Conservation (phyloP, 2,113 vertebrate genomes). For the Thamnaconus septentrionalis region DNA sequence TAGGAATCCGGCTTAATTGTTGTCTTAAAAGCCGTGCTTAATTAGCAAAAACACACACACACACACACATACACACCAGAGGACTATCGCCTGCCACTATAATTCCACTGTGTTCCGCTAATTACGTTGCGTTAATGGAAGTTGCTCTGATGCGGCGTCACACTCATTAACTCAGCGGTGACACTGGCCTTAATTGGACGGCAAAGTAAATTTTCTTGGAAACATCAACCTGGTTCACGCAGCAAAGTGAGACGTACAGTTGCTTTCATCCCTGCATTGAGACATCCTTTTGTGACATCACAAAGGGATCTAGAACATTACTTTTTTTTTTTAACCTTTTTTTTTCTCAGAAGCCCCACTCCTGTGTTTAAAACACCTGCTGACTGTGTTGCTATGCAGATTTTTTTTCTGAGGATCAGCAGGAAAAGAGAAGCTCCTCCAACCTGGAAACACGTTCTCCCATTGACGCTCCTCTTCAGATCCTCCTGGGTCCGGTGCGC, state of each 20-base stretch:
- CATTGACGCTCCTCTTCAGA: slow-evolving; percentile 47
- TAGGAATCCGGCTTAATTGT: slow-evolving; percentile 66
- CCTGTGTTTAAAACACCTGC: too few species aligned
- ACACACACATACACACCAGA: slow-evolving; percentile 37
- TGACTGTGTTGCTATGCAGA: too few species aligned
- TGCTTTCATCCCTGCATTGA: too few species aligned
- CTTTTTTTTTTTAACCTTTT: too few species aligned
- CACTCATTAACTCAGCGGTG: slow-evolving; percentile 70
- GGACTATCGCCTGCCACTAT: slow-evolving; percentile 44
- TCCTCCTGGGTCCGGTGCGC: slow-evolving; percentile 39
- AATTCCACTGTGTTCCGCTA: slow-evolving; percentile 68
- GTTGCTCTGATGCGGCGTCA: slow-evolving; percentile 60
- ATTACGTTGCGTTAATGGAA: slow-evolving; percentile 67
- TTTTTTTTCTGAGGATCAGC: slow-evolving; percentile 61
- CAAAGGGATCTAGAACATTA: too few species aligned
- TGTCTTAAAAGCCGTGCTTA: slow-evolving; percentile 62
- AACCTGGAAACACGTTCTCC: slow-evolving; percentile 53
- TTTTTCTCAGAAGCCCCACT: too few species aligned
- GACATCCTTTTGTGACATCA: too few species aligned
- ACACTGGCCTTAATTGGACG: slow-evolving; percentile 67
- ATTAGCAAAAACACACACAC: slow-evolving; percentile 48
- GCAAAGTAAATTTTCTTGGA: slow-evolving; percentile 57
- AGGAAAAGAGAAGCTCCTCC: slow-evolving; percentile 40
- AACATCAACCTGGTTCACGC: slow-evolving; percentile 13
- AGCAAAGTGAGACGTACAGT: too few species aligned